Conservation (phyloP, 2,797 vertebrate species). For the Tamandua tetradactyla region DNA sequence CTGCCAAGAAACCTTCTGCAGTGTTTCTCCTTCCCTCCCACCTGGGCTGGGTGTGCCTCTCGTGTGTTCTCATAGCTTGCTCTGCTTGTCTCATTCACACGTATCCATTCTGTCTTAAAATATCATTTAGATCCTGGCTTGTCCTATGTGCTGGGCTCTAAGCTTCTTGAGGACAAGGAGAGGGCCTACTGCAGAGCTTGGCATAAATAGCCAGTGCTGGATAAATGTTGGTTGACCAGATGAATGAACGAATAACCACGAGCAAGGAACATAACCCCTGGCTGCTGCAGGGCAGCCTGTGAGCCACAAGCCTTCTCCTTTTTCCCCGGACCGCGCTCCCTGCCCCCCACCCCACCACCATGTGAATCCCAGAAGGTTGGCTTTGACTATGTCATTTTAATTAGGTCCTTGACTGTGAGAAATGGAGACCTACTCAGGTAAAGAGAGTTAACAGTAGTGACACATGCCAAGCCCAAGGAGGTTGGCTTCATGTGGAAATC, state of each 20-base stretch:
- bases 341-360: background rate
- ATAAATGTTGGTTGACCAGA: background rate
- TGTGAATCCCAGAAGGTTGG: background rate
- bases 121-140: background rate
- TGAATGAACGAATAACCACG: background rate
- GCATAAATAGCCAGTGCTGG: background rate
- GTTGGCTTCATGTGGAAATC: background rate
- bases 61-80: background rate
- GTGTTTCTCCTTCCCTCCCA: background rate
- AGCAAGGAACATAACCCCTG: background rate
- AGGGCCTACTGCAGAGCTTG: background rate
- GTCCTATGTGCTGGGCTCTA: background rate
- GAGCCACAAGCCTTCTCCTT: background rate
- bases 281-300: background rate
- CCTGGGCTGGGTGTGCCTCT: background rate
- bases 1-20: background rate
- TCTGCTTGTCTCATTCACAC: background rate
- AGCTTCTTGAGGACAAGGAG: background rate
- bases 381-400: background rate
- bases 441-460: background rate
- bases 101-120: background rate
- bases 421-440: background rate
- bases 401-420: background rate
- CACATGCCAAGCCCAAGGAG: background rate
- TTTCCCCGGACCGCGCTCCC: background rate